These are phyloP conservation scores for Tenthredo amoena DNA, from an alignment of 2,888 invertebrate species.

Conservation along the genomic window DNA sequence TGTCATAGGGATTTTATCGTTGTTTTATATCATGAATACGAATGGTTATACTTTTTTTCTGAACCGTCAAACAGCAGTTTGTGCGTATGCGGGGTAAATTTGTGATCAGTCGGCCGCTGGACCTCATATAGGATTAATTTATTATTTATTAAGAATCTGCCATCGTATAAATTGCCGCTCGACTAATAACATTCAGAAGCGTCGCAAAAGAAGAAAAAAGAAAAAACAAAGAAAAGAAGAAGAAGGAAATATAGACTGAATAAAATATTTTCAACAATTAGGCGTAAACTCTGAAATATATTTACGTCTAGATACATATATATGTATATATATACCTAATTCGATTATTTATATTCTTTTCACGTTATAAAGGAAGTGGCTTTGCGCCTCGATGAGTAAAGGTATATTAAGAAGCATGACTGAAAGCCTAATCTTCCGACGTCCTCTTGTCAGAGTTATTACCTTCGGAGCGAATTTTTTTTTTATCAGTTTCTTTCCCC, in stretches of 20 bases:
- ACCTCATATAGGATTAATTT: constrained; percentile 1
- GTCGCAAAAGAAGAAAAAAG: background rate
- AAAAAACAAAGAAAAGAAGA: background rate
- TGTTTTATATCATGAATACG: constrained; percentile 41
- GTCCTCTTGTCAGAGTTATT: constrained; percentile 32
- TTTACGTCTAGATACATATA: background rate
- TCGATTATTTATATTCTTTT: background rate
- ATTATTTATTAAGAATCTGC: constrained; percentile 8
- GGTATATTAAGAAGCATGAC: constrained; percentile 6
- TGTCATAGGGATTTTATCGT: constrained; percentile 39
- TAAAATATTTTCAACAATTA: background rate
- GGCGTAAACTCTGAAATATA: background rate
- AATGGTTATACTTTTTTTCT: background rate
- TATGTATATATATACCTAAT: background rate
- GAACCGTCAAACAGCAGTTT: constrained; percentile 9
- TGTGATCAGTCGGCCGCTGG: background rate
- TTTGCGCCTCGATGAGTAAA: constrained; percentile 17
- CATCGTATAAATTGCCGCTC: background rate
- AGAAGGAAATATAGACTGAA: background rate
- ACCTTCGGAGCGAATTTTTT: background rate
- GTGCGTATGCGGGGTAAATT: constrained; percentile 15
- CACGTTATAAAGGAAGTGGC: background rate
- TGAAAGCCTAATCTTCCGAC: constrained; percentile 37
- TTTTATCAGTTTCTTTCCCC: constrained; percentile 26
- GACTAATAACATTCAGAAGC: background rate